Evolutionary conservation across 2,888 invertebrate species (phyloP), one percentile per base, ranked within the genome.

Genomic region (Galerucella pusilla): DNA sequence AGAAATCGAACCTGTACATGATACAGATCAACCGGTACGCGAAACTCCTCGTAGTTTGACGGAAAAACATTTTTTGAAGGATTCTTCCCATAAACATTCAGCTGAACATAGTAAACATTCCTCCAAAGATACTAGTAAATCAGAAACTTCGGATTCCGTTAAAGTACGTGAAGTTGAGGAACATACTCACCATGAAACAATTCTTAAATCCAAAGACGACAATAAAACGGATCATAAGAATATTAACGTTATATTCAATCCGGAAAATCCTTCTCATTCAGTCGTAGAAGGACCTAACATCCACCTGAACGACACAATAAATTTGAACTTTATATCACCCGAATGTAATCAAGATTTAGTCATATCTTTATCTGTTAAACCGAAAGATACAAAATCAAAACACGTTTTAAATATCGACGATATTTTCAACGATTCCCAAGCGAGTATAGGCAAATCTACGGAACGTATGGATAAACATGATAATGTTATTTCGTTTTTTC

Each of bases 281-380:
- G 54, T 75, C 10, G 77, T 79, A 1, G 76, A 77, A 72, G 67
- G 74, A 4, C 67, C 76, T 4, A 76, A 66, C 42, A 79, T 82
- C 16, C 72, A 74, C 68, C 64, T 81, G 49, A 78, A 75, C 64
- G 80, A 82, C 66, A 81, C 81, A 12, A 77, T 78, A 9, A 81
- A 81, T 63, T 74, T 82, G 25, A 80, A 80, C 59, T 71, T 82
- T 45, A 28, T 77, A 70, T 80, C 80, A 2, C 76, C 75, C 7
- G 72, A 72, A 42, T 81, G 82, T 20, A 65, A 65, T 10, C 78
- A 81, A 76, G 82, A 82, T 66, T 61, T 82, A 54, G 61, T 82
- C 5, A 80, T 82, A 59, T 81, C 81, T 0, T 72, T 82, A 42
- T 80, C 79, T 11, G 77, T 74, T 45, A 69, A 75, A 64, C 81